These are phyloP conservation scores for Chanos chanos DNA, from an alignment of 2,797 vertebrate genomes.

Conservation along the genomic window DNA sequence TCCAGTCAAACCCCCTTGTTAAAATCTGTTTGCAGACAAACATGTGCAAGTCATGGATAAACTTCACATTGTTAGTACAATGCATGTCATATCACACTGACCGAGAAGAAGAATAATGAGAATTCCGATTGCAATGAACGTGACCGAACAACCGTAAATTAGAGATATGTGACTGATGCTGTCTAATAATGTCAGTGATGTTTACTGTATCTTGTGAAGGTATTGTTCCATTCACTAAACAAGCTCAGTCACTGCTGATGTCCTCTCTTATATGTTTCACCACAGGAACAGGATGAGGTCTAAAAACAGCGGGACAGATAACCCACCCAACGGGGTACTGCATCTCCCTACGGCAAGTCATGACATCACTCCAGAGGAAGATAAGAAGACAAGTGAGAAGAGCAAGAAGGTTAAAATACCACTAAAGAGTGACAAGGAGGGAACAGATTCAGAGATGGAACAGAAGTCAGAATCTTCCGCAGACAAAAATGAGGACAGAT, in stretches of 20 bases:
- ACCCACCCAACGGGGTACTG: constrained; percentile 71
- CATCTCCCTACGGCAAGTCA: constrained; percentile 73
- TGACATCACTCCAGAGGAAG: constrained; percentile 73
- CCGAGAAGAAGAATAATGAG: too few relatives aligned
- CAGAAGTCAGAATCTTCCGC: constrained; percentile 72
- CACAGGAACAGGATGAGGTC: constrained; percentile 89
- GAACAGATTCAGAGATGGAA: constrained; percentile 75
- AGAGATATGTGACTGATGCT: too few relatives aligned
- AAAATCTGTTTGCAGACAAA: too few relatives aligned
- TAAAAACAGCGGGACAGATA: constrained; percentile 82
- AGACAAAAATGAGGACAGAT: constrained; percentile 62
- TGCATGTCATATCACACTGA: too few relatives aligned
- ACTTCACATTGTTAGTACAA: too few relatives aligned
- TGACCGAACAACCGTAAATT: too few relatives aligned
- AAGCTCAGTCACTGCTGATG: not conserved
- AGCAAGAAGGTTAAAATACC: constrained; percentile 81
- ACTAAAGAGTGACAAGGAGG: constrained; percentile 73
- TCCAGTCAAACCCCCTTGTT: too few relatives aligned
- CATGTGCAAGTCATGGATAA: too few relatives aligned
- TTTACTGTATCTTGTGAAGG: too few relatives aligned
- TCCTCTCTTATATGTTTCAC: constrained; percentile 32
- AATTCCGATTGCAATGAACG: too few relatives aligned
- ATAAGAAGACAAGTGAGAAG: constrained; percentile 77
- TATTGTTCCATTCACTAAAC: not conserved
- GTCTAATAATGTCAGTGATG: constrained; percentile 45